Conservation (phyloP, 2,888 invertebrate genomes). For the Aricia artaxerxes region DNA sequence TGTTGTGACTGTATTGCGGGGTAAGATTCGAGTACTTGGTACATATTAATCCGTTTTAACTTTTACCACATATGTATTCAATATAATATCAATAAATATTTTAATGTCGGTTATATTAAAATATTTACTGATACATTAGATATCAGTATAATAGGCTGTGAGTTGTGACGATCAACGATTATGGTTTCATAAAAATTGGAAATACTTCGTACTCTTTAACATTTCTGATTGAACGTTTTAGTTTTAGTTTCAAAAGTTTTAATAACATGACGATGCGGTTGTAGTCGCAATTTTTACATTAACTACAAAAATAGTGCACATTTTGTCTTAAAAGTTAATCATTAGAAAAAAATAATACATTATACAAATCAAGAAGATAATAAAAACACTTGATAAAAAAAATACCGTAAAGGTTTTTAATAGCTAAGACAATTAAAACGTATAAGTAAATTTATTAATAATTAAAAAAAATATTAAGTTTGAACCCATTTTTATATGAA, state of each 20-base stretch:
- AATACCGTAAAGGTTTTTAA: too few relatives aligned
- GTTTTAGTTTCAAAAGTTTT: background rate
- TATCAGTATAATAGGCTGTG: too few relatives aligned
- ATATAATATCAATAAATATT: background rate
- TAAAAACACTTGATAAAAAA: too few relatives aligned
- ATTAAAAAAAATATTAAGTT: too few relatives aligned
- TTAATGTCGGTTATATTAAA: too few relatives aligned
- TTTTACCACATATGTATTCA: background rate
- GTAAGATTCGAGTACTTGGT: constrained; percentile 50
- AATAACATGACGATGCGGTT: background rate
- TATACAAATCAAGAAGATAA: too few relatives aligned
- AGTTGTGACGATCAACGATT: background rate
- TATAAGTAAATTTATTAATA: too few relatives aligned
- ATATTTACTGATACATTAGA: too few relatives aligned
- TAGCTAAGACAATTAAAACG: too few relatives aligned
- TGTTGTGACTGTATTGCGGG: constrained; percentile 72
- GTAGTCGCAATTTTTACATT: background rate
- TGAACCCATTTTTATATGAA: too few relatives aligned
- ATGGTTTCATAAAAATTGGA: background rate
- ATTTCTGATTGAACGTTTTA: background rate
- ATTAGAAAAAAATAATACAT: background rate
- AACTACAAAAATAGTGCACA: background rate
- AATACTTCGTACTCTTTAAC: background rate
- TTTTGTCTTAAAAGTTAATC: background rate
- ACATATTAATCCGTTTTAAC: background rate